phyloP scores from a whole-genome alignment of 2,113 vertebrate genomes.

The Pluvianellus socialis region DNA sequence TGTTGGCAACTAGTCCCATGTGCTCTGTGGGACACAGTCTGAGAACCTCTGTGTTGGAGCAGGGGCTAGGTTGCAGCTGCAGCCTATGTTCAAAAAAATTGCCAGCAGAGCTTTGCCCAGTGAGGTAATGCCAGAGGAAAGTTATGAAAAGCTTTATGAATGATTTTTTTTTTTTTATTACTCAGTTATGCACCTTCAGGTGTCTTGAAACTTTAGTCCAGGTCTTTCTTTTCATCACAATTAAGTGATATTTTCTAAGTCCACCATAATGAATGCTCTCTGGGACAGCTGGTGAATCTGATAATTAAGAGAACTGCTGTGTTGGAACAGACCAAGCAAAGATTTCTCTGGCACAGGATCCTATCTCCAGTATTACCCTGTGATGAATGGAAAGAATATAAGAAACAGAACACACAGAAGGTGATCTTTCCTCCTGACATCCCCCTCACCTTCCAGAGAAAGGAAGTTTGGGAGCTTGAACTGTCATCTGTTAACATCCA shows the following conservation, averaged over 20 bases:
- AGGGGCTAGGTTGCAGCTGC: neutral
- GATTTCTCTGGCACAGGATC: neutral
- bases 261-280: neutral
- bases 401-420: neutral
- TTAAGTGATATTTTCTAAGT: neutral
- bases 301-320: neutral
- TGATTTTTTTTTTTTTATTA: neutral
- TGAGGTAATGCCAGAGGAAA: neutral
- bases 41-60: neutral
- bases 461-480: neutral
- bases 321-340: neutral
- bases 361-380: neutral
- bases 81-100: neutral
- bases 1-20: neutral
- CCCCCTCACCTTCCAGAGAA: neutral
- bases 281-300: neutral
- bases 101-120: neutral
- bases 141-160: neutral
- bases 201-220: neutral
- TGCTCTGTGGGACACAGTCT: constrained; percentile 2
- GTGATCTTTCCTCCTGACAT: neutral
- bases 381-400: neutral
- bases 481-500: neutral
- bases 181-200: neutral
- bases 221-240: neutral